Percentiles rank a stretch among this genome's conserved stretches.
Conservation (phyloP, 2,888 invertebrate species). For the Lepidocyrtoides sp. region DNA sequence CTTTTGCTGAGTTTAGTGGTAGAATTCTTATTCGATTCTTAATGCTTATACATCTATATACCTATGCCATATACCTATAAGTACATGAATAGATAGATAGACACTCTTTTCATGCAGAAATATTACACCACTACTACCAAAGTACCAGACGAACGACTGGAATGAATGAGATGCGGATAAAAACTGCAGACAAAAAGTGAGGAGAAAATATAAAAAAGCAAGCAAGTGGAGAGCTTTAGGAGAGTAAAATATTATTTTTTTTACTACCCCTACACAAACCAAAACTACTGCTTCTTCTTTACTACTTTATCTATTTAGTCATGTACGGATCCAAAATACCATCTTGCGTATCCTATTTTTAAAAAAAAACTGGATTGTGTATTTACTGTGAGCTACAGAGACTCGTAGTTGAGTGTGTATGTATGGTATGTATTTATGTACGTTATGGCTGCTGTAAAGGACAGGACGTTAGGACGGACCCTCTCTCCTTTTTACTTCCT, state of each 20-base stretch:
- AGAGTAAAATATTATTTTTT: slow-evolving; percentile 44
- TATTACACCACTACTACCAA: too few relatives aligned
- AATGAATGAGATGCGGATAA: slow-evolving; percentile 62
- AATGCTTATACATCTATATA: not conserved
- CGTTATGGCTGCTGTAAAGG: not conserved
- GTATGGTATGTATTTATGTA: not conserved
- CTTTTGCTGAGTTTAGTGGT: slow-evolving; percentile 4
- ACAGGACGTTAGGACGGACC: slow-evolving; percentile 78
- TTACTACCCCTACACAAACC: slow-evolving; percentile 10
- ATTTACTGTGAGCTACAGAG: not conserved
- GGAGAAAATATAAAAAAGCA: slow-evolving; percentile 28
- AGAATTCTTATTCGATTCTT: not conserved
- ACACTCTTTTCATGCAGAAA: slow-evolving; percentile 21
- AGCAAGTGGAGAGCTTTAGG: slow-evolving; percentile 29
- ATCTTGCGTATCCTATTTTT: not conserved
- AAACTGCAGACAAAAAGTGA: slow-evolving; percentile 53
- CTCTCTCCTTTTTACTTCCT: slow-evolving; percentile 55
- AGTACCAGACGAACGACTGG: not conserved
- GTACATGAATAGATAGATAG: too few relatives aligned
- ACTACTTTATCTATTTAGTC: slow-evolving; percentile 26
- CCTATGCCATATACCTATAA: not conserved
- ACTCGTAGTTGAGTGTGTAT: not conserved
- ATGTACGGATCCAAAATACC: not conserved
- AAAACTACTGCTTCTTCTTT: not conserved
- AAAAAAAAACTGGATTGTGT: not conserved